Evolutionary conservation across 2,888 invertebrate species (phyloP), one percentile per base, ranked within the genome.

Genomic region (Idaea biselata): DNA sequence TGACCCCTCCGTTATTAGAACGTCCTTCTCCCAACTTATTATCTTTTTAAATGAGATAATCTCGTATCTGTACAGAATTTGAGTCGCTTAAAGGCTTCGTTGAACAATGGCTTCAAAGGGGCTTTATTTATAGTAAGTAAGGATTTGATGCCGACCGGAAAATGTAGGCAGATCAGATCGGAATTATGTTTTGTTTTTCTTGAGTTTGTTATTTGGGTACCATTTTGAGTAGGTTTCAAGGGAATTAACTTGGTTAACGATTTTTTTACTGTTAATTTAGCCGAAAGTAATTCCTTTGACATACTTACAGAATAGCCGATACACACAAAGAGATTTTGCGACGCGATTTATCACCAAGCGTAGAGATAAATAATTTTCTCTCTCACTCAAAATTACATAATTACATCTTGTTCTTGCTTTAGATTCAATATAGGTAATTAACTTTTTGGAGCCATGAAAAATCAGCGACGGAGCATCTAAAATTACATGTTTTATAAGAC

Each of bases 1-100:
- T 64, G 71, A 68, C 63, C 70, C 66, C 65, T 61, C 62, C 63
- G 64, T 68, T 68, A 68, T 69, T 68, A 67, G 58, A 18, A 25
- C 58, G 60, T 61, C 17, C 18, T 18, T 17, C 56, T 16, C 18
- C 56, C 56, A 56, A 56, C 18, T 56, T 56, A 56, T 56, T 56
- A 56, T 56, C 56, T 56, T 56, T 56, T 56, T 18, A 56, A 56
- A 56, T 17, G 17, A 56, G 56, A 56, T 56, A 18, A 56, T 56
- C 56, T 18, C 56, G 17, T 56, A 56, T 56, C 56, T 17, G 17
- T 56, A 14, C 18, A 18, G 56, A 56, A 18, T 17, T 56, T 56
- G 56, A 56, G 18, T 56, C 18, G 56, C 18, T 56, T 56, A 18
- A 44, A 44, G 44, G 44, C 44, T 44, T 56, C 56, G 16, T 18